Evolutionary conservation across 2,113 vertebrate genomes (phyloP).

Genomic region (Carassius carassius): DNA sequence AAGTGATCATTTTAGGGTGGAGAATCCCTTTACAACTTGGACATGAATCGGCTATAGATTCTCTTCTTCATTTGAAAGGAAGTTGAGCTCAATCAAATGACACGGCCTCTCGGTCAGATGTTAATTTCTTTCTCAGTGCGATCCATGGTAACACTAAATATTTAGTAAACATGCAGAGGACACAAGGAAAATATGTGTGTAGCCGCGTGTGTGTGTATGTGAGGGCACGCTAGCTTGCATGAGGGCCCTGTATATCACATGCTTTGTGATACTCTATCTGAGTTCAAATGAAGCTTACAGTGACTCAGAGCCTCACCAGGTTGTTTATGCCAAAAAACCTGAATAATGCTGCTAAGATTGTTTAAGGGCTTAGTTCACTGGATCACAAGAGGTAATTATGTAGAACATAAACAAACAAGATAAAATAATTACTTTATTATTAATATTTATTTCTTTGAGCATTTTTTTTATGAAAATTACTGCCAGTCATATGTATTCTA

Average conservation of each 20-base stretch:
- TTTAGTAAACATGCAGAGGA: conserved; percentile 36
- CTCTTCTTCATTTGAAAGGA: conserved; percentile 40
- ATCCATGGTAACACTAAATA: conserved; percentile 50
- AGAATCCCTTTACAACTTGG: background rate
- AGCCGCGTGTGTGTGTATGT: background rate
- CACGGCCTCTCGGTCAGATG: conserved; percentile 47
- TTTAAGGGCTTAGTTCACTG: background rate
- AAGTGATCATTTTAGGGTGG: too few species aligned
- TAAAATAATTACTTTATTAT: too few species aligned
- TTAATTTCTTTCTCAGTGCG: conserved; percentile 29
- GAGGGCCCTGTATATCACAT: conserved; percentile 22
- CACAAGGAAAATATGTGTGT: conserved; percentile 20
- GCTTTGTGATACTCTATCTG: conserved; percentile 30
- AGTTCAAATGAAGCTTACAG: conserved; percentile 33
- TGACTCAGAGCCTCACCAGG: conserved; percentile 30
- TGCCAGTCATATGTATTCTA: background rate
- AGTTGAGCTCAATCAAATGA: conserved; percentile 54
- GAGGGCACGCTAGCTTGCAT: background rate
- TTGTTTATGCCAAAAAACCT: background rate
- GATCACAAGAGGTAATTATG: background rate
- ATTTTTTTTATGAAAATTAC: too few species aligned
- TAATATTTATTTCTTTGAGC: too few species aligned
- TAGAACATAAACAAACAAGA: background rate
- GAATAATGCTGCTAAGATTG: background rate
- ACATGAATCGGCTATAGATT: background rate